Conservation (phyloP, 2,113 vertebrate genomes). For the Poeciliopsis prolifica region DNA sequence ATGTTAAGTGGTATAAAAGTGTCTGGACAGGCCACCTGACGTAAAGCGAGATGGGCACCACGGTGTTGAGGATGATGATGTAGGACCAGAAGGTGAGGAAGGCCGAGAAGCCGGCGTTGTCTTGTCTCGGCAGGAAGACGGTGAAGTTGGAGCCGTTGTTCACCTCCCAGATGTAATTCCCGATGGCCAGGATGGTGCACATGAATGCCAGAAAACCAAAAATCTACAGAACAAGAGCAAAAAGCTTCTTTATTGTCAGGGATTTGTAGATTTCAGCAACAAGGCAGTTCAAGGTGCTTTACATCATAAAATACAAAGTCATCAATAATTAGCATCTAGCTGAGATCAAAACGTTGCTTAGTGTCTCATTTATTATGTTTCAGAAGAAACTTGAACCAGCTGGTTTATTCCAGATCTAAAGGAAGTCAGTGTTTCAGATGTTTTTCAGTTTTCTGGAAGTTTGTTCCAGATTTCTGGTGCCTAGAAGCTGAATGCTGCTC, state of each 20-base stretch:
- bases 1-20: not conserved
- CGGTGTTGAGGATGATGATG: constrained; percentile 95
- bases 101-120: constrained; percentile 78
- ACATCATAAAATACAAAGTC: too few relatives aligned
- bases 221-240: constrained; percentile 78
- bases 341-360: too few relatives aligned
- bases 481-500: too few relatives aligned
- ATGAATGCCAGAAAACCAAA: constrained; percentile 88
- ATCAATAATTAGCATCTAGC: too few relatives aligned
- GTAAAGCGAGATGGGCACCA: constrained; percentile 97
- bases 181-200: constrained; percentile 89
- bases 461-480: too few relatives aligned
- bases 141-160: constrained; percentile 86
- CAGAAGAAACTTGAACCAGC: too few relatives aligned
- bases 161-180: constrained; percentile 89
- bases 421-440: too few relatives aligned
- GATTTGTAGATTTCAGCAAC: too few relatives aligned
- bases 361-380: too few relatives aligned
- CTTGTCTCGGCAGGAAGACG: constrained; percentile 84
- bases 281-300: too few relatives aligned
- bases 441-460: too few relatives aligned
- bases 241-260: not conserved
- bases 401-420: too few relatives aligned
- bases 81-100: constrained; percentile 96
- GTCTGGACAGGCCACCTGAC: constrained; percentile 81